phyloP scores from a whole-genome alignment of 2,113 vertebrate genomes.

The Ascaphus truei region DNA sequence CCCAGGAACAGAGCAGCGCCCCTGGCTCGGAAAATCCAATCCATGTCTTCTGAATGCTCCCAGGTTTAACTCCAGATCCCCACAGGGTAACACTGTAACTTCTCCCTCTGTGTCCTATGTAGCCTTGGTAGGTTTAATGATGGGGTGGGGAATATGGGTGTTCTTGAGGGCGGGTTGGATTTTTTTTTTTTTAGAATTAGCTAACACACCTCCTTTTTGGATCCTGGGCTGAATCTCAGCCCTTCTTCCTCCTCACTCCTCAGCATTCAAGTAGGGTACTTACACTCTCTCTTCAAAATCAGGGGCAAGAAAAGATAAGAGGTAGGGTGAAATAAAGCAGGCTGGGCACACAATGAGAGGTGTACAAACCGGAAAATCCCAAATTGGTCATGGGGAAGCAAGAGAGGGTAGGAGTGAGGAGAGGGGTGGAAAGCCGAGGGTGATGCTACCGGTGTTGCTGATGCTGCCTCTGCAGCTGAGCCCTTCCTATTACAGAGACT shows the following conservation, averaged over 20 bases:
- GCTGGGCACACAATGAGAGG: neutral
- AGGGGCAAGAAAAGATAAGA: neutral
- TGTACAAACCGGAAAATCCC: slow-evolving; percentile 15
- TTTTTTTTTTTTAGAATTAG: neutral
- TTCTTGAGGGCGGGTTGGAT: neutral
- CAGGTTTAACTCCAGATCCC: slow-evolving; percentile 10
- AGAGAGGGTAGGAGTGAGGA: slow-evolving; percentile 13
- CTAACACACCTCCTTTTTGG: slow-evolving; percentile 5
- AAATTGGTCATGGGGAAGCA: slow-evolving; percentile 12
- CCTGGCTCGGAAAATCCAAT: slow-evolving; percentile 25
- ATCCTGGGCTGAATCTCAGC: neutral
- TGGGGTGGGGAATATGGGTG: neutral
- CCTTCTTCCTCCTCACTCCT: slow-evolving; percentile 1
- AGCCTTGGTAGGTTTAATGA: neutral
- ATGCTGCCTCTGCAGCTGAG: slow-evolving; percentile 30
- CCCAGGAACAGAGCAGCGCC: slow-evolving; percentile 13
- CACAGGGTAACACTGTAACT: neutral
- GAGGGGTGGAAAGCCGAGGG: too few relatives aligned
- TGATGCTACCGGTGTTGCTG: slow-evolving; percentile 13
- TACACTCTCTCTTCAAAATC: neutral
- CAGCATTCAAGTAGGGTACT: slow-evolving; percentile 12
- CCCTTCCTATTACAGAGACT: slow-evolving; percentile 11
- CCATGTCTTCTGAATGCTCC: slow-evolving; percentile 13
- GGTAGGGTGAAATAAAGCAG: neutral
- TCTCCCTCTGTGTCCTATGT: neutral